phyloP scores from a whole-genome alignment of 2,113 vertebrate species.

The Solenodon paradoxus region DNA sequence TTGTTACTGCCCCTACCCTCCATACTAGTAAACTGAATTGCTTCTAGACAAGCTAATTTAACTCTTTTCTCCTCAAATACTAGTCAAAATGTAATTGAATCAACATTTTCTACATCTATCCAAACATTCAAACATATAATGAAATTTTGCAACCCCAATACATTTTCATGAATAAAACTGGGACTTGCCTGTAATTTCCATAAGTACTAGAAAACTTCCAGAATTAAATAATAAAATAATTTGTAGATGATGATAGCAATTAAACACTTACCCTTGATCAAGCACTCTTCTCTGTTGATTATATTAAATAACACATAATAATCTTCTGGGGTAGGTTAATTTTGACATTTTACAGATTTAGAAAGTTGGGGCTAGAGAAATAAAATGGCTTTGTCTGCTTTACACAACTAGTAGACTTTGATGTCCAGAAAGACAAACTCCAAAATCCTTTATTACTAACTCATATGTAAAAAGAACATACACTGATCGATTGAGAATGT shows the following conservation, averaged over 20 bases:
- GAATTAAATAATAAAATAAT: background rate
- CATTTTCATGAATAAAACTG: background rate
- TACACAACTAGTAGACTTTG: background rate
- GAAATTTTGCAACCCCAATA: background rate
- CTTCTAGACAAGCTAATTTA: background rate
- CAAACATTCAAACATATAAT: background rate
- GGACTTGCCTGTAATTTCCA: background rate
- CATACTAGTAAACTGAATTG: background rate
- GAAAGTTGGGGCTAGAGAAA: background rate
- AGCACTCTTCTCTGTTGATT: background rate
- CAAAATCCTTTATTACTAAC: background rate
- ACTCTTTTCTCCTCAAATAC: background rate
- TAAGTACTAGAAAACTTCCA: background rate
- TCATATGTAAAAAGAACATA: background rate
- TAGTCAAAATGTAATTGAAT: conserved; percentile 3
- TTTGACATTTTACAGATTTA: background rate
- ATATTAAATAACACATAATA: background rate
- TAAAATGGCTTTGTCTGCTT: background rate
- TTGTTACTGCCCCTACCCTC: background rate
- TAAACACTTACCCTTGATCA: background rate
- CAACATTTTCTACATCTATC: too few species aligned
- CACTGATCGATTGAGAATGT: background rate
- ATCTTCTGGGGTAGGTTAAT: background rate
- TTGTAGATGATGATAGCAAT: background rate
- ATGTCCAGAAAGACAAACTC: background rate